Evolutionary conservation across 2,797 vertebrate genomes (phyloP).

Genomic region (Lepilemur ruficaudatus): DNA sequence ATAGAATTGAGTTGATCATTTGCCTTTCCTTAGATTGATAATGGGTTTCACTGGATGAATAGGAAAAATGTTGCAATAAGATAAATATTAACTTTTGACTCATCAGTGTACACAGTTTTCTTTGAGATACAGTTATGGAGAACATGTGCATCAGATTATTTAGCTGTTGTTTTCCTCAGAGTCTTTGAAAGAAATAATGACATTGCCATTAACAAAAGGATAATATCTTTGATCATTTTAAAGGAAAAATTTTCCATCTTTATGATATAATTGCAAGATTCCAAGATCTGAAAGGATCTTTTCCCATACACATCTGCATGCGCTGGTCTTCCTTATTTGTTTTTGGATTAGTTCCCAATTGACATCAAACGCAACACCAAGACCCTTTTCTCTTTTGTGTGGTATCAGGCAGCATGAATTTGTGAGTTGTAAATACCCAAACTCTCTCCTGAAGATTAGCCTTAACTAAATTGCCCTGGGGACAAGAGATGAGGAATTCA

Average conservation of each 20-base stretch:
- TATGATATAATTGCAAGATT: constrained; percentile 17
- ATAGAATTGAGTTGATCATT: background rate
- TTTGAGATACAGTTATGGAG: background rate
- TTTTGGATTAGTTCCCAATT: constrained; percentile 72
- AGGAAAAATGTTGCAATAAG: constrained; percentile 36
- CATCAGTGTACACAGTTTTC: background rate
- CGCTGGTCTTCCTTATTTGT: constrained; percentile 54
- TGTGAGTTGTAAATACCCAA: constrained; percentile 71
- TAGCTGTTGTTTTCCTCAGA: constrained; percentile 81
- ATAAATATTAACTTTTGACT: constrained; percentile 46
- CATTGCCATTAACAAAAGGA: constrained; percentile 61
- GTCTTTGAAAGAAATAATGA: constrained; percentile 58
- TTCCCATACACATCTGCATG: background rate
- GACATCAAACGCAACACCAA: constrained; percentile 58
- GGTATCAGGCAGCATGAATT: background rate
- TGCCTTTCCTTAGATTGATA: constrained; percentile 18
- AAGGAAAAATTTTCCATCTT: constrained; percentile 33
- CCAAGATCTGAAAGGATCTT: background rate
- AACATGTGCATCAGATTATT: constrained; percentile 57
- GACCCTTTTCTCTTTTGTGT: constrained; percentile 39
- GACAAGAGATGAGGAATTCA: constrained; percentile 78
- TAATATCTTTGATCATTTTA: constrained; percentile 77
- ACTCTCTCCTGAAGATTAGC: constrained; percentile 81
- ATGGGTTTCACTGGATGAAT: background rate
- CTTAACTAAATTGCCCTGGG: constrained; percentile 73